A percentile compares a stretch with the other conserved stretches of the same genome.
Evolutionary conservation across 2,888 invertebrate species (phyloP).

Genomic region (Anthrax anthrax): DNA sequence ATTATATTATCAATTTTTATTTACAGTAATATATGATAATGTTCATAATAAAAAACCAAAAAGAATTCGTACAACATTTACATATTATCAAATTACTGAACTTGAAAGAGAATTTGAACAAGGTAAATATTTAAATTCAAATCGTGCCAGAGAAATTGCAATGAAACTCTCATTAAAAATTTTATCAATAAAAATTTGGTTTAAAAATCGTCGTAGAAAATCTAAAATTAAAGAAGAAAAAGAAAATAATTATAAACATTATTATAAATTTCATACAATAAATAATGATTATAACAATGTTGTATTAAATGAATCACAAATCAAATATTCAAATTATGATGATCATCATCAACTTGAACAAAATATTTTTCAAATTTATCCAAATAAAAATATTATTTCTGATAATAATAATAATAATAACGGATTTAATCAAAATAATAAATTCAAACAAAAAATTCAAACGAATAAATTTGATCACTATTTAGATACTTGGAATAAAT

Average conservation of each 20-base stretch:
- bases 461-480: too few relatives aligned
- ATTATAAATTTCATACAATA: too few relatives aligned
- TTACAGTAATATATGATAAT: too few relatives aligned
- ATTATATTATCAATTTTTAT: too few relatives aligned
- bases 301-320: not conserved
- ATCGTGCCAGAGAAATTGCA: not conserved
- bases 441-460: too few relatives aligned
- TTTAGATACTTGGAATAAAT: too few relatives aligned
- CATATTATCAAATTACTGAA: not conserved
- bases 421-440: not conserved
- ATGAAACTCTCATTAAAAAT: not conserved
- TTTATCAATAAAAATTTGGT: not conserved
- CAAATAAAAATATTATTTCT: too few relatives aligned
- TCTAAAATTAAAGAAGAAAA: not conserved
- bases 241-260: not conserved
- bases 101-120: not conserved
- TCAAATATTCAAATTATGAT: not conserved
- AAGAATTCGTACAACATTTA: not conserved
- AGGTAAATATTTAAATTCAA: not conserved
- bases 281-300: too few relatives aligned
- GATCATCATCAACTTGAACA: not conserved
- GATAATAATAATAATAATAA: not conserved
- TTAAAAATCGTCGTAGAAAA: not conserved
- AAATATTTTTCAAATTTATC: too few relatives aligned
- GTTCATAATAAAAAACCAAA: not conserved